These are phyloP conservation scores for Colinus virginianus DNA, from an alignment of 2,113 vertebrate species.

Conservation along the genomic window DNA sequence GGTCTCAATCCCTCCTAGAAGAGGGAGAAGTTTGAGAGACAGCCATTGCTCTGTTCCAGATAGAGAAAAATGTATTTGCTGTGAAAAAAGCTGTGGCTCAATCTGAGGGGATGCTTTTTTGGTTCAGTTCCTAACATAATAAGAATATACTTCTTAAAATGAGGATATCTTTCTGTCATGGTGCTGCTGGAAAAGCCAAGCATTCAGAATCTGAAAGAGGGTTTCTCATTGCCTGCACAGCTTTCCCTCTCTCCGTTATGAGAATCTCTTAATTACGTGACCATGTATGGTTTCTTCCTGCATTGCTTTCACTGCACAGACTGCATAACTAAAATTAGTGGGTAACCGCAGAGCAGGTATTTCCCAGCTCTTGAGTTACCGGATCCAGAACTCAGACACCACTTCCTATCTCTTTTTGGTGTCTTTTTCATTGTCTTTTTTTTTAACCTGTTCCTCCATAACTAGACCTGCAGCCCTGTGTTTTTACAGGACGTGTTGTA, in stretches of 20 bases:
- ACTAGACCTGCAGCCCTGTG: neutral
- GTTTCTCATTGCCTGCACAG: neutral
- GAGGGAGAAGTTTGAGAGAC: neutral
- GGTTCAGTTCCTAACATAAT: neutral
- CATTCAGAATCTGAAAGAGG: neutral
- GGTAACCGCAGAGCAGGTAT: neutral
- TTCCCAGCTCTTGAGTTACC: neutral
- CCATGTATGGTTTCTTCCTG: neutral
- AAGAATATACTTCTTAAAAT: neutral
- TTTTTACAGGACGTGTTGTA: neutral
- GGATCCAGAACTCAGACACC: neutral
- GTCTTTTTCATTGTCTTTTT: neutral
- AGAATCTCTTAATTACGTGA: neutral
- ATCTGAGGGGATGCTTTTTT: neutral
- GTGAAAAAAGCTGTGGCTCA: neutral
- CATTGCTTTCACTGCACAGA: neutral
- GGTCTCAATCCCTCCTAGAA: neutral
- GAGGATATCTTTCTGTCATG: neutral
- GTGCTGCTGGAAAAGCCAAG: neutral
- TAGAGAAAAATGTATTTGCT: neutral
- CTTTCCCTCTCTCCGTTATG: neutral
- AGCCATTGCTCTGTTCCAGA: neutral
- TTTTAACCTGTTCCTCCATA: neutral
- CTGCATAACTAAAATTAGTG: neutral
- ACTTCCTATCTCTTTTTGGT: neutral